Evolutionary conservation across 1,140 invertebrate genomes (phyloP).

Genomic region (Metopolophium dirhodum): DNA sequence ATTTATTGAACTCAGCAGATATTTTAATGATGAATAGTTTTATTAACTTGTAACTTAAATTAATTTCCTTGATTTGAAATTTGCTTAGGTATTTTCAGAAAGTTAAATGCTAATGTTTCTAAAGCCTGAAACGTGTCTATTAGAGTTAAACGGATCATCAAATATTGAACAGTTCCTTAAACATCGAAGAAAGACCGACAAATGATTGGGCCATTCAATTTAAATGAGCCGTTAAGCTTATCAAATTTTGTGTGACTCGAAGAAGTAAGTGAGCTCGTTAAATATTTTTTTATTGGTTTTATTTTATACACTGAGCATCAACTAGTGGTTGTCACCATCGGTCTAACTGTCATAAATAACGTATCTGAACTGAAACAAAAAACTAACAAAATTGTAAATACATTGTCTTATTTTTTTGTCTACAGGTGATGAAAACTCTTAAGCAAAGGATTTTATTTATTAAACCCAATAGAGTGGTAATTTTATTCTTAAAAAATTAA

Average conservation of each 20-base stretch:
- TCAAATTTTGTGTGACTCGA: not conserved
- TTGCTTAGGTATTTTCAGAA: not conserved
- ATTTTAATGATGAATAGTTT: not conserved
- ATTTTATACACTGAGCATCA: not conserved
- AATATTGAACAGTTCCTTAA: not conserved
- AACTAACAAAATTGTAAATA: not conserved
- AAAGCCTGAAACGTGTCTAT: not conserved
- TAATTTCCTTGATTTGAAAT: not conserved
- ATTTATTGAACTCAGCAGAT: not conserved
- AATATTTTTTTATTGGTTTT: constrained; percentile 20
- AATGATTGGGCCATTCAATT: not conserved
- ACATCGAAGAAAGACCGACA: not conserved
- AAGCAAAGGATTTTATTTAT: not conserved
- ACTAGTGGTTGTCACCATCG: not conserved
- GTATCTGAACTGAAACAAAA: not conserved
- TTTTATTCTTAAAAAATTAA: not conserved
- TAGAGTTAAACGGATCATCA: not conserved
- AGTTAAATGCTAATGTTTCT: not conserved
- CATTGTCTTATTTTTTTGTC: not conserved
- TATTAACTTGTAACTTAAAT: not conserved
- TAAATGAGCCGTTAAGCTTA: constrained; percentile 5
- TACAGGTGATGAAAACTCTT: not conserved
- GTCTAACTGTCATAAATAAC: not conserved
- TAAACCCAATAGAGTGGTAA: not conserved
- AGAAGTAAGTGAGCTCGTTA: not conserved